Base-by-base conservation (phyloP, 1,140 invertebrate species). In the Nomia melanderi region DNA sequence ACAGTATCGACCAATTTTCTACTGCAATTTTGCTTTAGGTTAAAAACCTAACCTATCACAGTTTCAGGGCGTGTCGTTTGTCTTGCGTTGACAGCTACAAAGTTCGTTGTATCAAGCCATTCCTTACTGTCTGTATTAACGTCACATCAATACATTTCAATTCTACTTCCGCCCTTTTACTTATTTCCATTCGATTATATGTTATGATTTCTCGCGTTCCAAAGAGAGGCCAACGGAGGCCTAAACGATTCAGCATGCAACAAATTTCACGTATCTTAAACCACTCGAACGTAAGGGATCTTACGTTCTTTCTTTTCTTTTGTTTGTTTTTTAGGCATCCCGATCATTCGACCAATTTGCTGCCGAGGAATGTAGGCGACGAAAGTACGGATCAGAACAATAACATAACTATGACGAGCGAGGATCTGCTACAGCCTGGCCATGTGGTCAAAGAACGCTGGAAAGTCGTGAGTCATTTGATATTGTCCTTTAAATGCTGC, bases 381-480 rank as follows among this genome's bases (percentile, higher is more conserved):
- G 94, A 95, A 89, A 95, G 94, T 54, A 95, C 95, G 69, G 94
- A 95, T 88, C 94, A 95, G 86, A 95, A 95, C 84, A 95, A 95
- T 89, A 96, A 96, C 92, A 96, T 97, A 93, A 97, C 95, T 88
- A 97, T 98, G 97, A 96, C 97, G 66, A 96, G 95, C 83, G 98
- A 99, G 93, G 98, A 99, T 93, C 94, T 99, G 63, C 93, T 99
- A 81, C 97, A 98, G 92, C 97, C 98, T 31, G 98, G 98, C 64
- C 97, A 99, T 93, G 96, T 99, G 56, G 98, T 99, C 87, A 99
- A 99, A 93, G 98, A 99, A 91, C 92, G 98, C 91, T 99, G 98
- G 98, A 99, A 98, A 97, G 98, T 99, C 88, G 95, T 96, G 88
- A 94, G 95, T 90, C 39, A 54, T 27, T 59, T 66, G 44, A 33